A percentile compares a stretch with the other conserved stretches of the same genome.
Evolutionary conservation across 2,888 invertebrate species (phyloP).

Genomic region (Eristalinus aeneus): DNA sequence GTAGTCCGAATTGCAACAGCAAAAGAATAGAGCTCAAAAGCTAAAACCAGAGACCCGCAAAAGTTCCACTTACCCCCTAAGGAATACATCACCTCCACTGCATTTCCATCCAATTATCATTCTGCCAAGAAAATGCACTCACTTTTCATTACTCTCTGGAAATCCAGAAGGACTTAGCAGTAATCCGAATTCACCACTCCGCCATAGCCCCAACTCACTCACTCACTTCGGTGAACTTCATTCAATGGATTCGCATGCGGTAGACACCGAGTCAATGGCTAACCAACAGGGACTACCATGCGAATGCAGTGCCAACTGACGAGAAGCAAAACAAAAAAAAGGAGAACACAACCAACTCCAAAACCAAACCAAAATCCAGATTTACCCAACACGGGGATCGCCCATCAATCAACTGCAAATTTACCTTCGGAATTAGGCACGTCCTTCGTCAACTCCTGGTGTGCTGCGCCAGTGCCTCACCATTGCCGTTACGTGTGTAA

Average conservation of each 20-base stretch:
- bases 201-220: constrained; percentile 32
- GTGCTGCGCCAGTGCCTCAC: constrained; percentile 20
- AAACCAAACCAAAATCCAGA: constrained; percentile 54
- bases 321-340: not conserved
- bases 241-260: constrained; percentile 41
- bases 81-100: constrained; percentile 2
- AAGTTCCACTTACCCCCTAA: not conserved
- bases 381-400: constrained; percentile 53
- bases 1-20: no score
- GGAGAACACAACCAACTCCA: not conserved
- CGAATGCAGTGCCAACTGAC: not conserved
- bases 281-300: constrained; percentile 19
- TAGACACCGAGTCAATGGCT: constrained; percentile 34
- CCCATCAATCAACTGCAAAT: constrained; percentile 69
- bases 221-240: constrained; percentile 51
- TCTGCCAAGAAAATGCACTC: constrained; percentile 47
- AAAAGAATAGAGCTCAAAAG: no score
- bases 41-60: not conserved
- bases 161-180: constrained; percentile 53
- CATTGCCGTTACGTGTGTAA: constrained; percentile 53
- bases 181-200: constrained; percentile 55
- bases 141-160: constrained; percentile 57
- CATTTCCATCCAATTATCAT: constrained; percentile 59
- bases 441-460: constrained; percentile 29
- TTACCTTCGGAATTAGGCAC: constrained; percentile 65